These are phyloP conservation scores for Chrysopilus asiliformis DNA, from an alignment of 2,888 invertebrate species.

Conservation along the genomic window DNA sequence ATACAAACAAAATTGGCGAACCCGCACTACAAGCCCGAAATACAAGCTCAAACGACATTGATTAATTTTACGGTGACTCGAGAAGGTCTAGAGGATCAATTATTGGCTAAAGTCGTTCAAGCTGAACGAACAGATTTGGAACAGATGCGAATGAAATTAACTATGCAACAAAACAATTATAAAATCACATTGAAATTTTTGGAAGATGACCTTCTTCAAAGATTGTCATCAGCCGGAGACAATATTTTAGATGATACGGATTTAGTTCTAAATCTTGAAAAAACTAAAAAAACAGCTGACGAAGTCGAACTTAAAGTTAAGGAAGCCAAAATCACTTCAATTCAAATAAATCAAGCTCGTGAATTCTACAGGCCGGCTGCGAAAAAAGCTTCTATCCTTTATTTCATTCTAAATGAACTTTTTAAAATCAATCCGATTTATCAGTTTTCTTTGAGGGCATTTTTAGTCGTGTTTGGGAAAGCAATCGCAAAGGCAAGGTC, in stretches of 20 bases:
- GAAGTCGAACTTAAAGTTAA: conserved; percentile 78
- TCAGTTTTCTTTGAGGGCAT: conserved; percentile 89
- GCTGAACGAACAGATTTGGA: conserved; percentile 87
- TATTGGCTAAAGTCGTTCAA: conserved; percentile 86
- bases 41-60: conserved; percentile 90
- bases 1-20: conserved; percentile 89
- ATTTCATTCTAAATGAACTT: conserved; percentile 86
- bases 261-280: conserved; percentile 83
- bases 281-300: conserved; percentile 81
- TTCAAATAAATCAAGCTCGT: conserved; percentile 80
- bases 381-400: conserved; percentile 72
- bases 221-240: conserved; percentile 80
- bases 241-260: conserved; percentile 84
- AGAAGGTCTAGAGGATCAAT: conserved; percentile 86
- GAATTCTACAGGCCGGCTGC: conserved; percentile 81
- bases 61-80: conserved; percentile 92
- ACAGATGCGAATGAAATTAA: conserved; percentile 62
- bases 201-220: conserved; percentile 80
- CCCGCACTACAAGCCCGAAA: conserved; percentile 92
- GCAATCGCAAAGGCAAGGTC: conserved; percentile 57
- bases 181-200: conserved; percentile 81
- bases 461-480: conserved; percentile 73
- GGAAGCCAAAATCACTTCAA: conserved; percentile 74
- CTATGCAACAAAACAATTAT: conserved; percentile 87
- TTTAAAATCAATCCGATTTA: conserved; percentile 90